Evolutionary conservation across 2,888 invertebrate species (phyloP).

Genomic region (Stenotaenia linearis): DNA sequence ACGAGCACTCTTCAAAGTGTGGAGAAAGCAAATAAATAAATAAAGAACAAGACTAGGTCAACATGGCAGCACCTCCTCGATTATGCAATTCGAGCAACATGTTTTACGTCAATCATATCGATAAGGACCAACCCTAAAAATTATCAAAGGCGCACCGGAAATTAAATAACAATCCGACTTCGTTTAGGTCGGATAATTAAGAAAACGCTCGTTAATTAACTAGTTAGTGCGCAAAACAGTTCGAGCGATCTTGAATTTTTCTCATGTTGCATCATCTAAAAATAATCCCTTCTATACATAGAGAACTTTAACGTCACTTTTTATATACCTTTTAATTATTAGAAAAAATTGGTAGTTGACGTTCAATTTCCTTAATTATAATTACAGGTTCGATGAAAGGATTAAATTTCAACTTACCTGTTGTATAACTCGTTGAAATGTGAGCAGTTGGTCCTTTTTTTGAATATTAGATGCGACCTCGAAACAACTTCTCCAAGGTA

Average conservation of each 20-base stretch:
- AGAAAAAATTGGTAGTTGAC: no score
- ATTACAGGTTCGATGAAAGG: not conserved
- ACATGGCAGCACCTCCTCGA: not conserved
- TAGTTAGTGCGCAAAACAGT: not conserved
- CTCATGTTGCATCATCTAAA: not conserved
- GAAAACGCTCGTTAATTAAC: not conserved
- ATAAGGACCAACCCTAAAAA: not conserved
- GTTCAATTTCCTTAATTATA: not conserved
- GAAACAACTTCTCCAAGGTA: slow-evolving; percentile 6
- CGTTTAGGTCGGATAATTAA: no score
- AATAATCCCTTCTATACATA: slow-evolving; percentile 11
- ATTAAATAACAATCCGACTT: not conserved
- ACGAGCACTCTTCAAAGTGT: not conserved
- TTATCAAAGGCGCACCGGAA: not conserved
- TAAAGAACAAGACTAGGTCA: not conserved
- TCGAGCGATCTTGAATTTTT: not conserved
- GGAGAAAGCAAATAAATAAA: not conserved
- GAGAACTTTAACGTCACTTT: not conserved
- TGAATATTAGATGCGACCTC: slow-evolving; percentile 19
- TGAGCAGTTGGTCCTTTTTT: not conserved
- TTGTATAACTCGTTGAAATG: not conserved
- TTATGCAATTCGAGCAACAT: not conserved
- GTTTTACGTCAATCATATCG: not conserved
- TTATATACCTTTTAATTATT: no score
- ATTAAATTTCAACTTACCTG: not conserved